phyloP scores from a whole-genome alignment of 2,113 vertebrate genomes.

The Falco punctatus region DNA sequence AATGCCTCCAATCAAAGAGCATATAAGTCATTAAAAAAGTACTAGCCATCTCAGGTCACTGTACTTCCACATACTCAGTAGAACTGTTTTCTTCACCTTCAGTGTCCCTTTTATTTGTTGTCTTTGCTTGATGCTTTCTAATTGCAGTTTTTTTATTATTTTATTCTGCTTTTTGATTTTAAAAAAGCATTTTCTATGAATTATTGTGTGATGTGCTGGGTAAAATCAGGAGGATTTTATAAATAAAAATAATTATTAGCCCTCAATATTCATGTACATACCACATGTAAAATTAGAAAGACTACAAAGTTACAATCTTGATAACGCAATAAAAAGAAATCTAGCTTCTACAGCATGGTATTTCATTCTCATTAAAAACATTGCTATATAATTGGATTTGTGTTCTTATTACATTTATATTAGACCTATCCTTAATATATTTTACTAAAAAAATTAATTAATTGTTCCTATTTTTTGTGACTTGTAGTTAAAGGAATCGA shows the following conservation, averaged over 20 bases:
- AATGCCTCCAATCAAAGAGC: neutral
- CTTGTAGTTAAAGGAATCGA: neutral
- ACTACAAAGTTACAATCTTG: neutral
- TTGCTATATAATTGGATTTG: neutral
- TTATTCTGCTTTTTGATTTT: neutral
- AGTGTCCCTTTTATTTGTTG: neutral
- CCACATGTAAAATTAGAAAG: neutral
- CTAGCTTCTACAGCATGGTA: neutral
- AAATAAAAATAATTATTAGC: neutral
- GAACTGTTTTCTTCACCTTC: neutral
- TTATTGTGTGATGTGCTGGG: neutral
- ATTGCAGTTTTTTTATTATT: neutral
- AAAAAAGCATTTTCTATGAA: neutral
- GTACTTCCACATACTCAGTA: neutral
- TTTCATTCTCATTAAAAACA: constrained; percentile 38
- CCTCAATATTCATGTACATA: neutral
- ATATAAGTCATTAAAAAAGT: neutral
- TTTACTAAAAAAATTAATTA: neutral
- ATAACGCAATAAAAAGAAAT: constrained; percentile 21
- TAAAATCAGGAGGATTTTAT: neutral
- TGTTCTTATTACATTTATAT: constrained; percentile 3
- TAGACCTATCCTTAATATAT: neutral
- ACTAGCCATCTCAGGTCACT: neutral
- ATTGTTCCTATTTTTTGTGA: constrained; percentile 1
- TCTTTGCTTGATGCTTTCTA: neutral